These are phyloP conservation scores for Trypoxylus dichotomus DNA, from an alignment of 1,140 invertebrate species.

Conservation along the genomic window DNA sequence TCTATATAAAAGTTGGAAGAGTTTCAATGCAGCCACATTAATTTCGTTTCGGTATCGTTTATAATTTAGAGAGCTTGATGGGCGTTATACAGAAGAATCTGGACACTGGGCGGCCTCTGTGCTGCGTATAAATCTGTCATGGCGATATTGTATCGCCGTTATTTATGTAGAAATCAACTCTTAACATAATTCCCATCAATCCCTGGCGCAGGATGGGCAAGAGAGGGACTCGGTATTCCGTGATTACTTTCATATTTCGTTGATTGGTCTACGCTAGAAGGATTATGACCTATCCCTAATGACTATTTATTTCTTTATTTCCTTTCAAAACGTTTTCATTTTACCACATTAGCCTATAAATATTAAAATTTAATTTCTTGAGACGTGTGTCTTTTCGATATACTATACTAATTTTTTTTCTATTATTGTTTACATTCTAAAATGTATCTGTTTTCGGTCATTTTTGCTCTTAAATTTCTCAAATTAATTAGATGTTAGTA, in stretches of 20 bases:
- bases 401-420: not conserved
- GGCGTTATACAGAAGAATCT: constrained; percentile 50
- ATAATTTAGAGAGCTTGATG: constrained; percentile 37
- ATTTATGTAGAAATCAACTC: constrained; percentile 52
- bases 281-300: constrained; percentile 8
- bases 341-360: not conserved
- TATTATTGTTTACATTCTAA: not conserved
- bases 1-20: constrained; percentile 21
- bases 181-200: constrained; percentile 50
- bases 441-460: too few species aligned
- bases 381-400: not conserved
- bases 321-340: not conserved
- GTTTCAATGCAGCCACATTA: constrained; percentile 26
- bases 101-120: constrained; percentile 45
- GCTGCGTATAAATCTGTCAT: constrained; percentile 49
- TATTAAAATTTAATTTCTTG: constrained; percentile 1
- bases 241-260: constrained; percentile 9
- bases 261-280: not conserved
- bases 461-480: too few species aligned
- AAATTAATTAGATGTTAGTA: too few species aligned
- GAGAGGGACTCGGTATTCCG: not conserved
- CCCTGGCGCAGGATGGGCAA: constrained; percentile 30
- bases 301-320: constrained; percentile 25
- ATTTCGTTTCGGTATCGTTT: constrained; percentile 31
- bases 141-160: constrained; percentile 49